These are phyloP conservation scores for Phallusia fumigata DNA, from an alignment of 23 tunicate species.

Conservation along the genomic window DNA sequence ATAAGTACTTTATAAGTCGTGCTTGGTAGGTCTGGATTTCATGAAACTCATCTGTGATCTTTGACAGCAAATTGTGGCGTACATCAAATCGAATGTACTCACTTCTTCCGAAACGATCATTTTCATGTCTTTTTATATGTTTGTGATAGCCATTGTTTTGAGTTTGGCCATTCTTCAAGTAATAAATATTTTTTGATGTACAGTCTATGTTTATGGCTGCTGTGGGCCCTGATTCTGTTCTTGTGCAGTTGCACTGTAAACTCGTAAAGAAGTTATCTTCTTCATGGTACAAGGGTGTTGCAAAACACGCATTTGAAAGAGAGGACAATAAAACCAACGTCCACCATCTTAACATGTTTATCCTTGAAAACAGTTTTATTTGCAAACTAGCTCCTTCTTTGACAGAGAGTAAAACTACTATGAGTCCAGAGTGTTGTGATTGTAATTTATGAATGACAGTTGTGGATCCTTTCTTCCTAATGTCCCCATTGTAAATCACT, in stretches of 20 bases:
- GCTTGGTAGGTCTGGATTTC: background rate
- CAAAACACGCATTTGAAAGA: too few species aligned
- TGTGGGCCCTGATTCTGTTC: background rate
- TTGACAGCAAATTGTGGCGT: background rate
- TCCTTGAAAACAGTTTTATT: too few species aligned
- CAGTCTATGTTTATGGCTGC: background rate
- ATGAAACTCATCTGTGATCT: slow-evolving; percentile 9
- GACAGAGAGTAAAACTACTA: background rate
- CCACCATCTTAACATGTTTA: too few species aligned
- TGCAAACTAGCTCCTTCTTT: too few species aligned
- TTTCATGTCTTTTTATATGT: slow-evolving; percentile 1
- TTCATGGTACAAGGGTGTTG: too few species aligned
- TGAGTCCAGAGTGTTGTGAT: background rate
- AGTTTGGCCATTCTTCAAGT: too few species aligned
- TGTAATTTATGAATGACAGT: slow-evolving; percentile 5
- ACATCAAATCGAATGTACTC: background rate
- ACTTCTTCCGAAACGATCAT: background rate
- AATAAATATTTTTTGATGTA: background rate
- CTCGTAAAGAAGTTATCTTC: too few species aligned
- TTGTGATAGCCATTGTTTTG: background rate
- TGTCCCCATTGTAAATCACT: background rate
- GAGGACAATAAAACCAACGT: too few species aligned
- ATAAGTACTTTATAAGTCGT: background rate
- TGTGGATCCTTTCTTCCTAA: background rate
- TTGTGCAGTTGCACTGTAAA: background rate